A percentile compares a stretch with the other conserved stretches of the same genome.
Conservation (phyloP, 2,113 vertebrate species). For the Ceyx melanurus region DNA sequence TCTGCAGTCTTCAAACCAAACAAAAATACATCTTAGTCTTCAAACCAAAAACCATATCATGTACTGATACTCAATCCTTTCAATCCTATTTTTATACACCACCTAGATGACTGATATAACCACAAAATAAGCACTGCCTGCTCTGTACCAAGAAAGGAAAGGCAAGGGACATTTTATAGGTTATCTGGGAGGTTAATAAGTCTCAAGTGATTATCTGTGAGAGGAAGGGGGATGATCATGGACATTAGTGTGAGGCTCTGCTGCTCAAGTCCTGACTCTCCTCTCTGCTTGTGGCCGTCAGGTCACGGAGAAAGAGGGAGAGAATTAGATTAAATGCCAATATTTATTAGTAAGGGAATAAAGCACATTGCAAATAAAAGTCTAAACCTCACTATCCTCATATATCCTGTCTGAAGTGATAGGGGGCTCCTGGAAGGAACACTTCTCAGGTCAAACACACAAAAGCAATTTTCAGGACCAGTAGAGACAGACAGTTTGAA, state of each 20-base stretch:
- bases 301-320: not conserved
- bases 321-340: not conserved
- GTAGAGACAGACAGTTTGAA: not conserved
- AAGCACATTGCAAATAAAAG: not conserved
- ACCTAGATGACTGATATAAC: not conserved
- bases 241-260: not conserved
- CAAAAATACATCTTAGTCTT: not conserved
- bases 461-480: slow-evolving; percentile 26
- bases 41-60: not conserved
- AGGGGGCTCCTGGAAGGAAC: not conserved
- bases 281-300: not conserved
- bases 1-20: not conserved
- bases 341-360: not conserved
- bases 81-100: not conserved
- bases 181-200: not conserved
- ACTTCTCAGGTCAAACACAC: not conserved
- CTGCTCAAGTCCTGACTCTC: not conserved
- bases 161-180: not conserved
- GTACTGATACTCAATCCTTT: not conserved
- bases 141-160: not conserved
- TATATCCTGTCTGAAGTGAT: not conserved
- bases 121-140: not conserved
- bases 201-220: not conserved
- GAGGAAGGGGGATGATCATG: not conserved
- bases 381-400: not conserved